Evolutionary conservation across 2,113 vertebrate species (phyloP).

Genomic region (Pollachius pollachius): DNA sequence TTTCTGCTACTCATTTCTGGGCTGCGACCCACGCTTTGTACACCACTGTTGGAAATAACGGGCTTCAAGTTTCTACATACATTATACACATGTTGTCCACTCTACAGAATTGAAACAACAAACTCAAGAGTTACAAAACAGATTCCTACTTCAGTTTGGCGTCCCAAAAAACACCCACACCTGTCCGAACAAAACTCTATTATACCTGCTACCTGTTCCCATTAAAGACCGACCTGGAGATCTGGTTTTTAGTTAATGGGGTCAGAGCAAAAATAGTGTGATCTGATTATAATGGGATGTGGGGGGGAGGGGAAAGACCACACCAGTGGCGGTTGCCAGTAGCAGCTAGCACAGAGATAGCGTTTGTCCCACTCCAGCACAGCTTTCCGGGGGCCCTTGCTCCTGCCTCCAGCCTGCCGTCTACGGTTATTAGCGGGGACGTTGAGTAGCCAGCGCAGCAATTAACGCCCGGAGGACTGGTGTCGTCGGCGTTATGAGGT

Average conservation of each 20-base stretch:
- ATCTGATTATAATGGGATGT: neutral
- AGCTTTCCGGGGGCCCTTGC: slow-evolving; percentile 19
- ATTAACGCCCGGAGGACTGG: slow-evolving; percentile 58
- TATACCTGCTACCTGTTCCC: too few species aligned
- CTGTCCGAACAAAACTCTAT: too few species aligned
- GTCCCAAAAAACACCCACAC: too few species aligned
- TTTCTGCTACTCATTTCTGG: too few species aligned
- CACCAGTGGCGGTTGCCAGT: neutral
- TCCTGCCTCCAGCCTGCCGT: slow-evolving; percentile 37
- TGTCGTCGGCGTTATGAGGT: slow-evolving; percentile 74
- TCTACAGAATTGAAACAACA: too few species aligned
- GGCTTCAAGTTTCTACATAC: too few species aligned
- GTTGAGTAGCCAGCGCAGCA: slow-evolving; percentile 53
- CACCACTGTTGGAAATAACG: too few species aligned
- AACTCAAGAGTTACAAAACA: too few species aligned
- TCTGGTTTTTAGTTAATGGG: neutral
- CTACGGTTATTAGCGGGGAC: slow-evolving; percentile 51
- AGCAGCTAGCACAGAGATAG: slow-evolving; percentile 46
- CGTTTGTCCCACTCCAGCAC: slow-evolving; percentile 31
- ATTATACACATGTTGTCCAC: too few species aligned
- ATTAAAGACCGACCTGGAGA: neutral
- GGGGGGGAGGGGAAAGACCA: neutral
- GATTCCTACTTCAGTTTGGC: too few species aligned
- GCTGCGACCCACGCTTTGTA: too few species aligned
- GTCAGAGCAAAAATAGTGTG: neutral